Evolutionary conservation across 2,797 vertebrate genomes (phyloP).

Genomic region (Tragelaphus oryx): DNA sequence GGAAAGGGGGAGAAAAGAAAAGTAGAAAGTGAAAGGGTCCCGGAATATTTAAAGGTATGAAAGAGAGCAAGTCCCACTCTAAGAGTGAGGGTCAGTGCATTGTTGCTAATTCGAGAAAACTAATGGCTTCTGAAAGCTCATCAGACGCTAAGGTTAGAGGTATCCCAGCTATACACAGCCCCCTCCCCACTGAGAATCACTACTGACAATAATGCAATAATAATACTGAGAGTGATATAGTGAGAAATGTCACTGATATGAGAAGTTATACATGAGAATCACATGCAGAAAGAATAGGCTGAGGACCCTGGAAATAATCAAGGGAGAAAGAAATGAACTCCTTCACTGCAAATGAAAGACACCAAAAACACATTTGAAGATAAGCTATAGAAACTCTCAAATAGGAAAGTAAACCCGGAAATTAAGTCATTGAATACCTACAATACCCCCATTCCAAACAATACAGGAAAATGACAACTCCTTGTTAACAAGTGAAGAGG

Average conservation of each 20-base stretch:
- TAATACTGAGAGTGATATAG: background rate
- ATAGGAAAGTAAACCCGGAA: slow-evolving; percentile 3
- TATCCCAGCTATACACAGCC: background rate
- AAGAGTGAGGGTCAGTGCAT: background rate
- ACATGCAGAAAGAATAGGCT: background rate
- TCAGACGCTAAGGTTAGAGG: background rate
- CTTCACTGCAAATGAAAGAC: slow-evolving; percentile 6
- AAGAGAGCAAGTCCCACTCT: background rate
- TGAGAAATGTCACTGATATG: background rate
- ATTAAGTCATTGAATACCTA: background rate
- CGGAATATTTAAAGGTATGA: background rate
- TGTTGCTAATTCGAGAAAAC: background rate
- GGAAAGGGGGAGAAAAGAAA: background rate
- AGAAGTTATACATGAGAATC: background rate
- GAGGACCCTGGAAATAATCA: background rate
- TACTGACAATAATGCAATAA: background rate
- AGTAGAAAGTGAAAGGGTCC: background rate
- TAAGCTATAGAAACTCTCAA: background rate
- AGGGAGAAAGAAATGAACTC: slow-evolving; percentile 6
- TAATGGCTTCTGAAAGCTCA: background rate
- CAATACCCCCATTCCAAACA: background rate
- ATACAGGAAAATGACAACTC: background rate
- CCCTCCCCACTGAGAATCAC: background rate
- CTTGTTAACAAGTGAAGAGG: background rate
- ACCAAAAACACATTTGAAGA: background rate